Percentiles rank a stretch among this genome's conserved stretches.
Conservation (phyloP, 2,888 invertebrate genomes). For the Lithophane socia region DNA sequence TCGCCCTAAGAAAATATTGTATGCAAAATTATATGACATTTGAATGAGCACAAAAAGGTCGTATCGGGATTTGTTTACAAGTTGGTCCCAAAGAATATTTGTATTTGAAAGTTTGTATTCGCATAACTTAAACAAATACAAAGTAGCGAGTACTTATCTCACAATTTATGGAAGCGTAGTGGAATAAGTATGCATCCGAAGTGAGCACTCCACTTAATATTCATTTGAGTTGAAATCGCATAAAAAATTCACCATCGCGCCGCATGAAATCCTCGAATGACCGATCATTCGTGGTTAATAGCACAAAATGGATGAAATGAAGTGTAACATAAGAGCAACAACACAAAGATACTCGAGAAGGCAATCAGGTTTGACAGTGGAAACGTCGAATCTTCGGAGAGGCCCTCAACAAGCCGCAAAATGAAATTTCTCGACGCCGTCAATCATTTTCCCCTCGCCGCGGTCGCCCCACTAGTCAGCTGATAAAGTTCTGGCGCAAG, state of each 20-base stretch:
- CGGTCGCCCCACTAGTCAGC: constrained; percentile 73
- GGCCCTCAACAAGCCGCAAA: constrained; percentile 89
- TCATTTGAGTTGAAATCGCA: constrained; percentile 43
- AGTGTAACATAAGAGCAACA: constrained; percentile 82
- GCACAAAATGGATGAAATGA: constrained; percentile 84
- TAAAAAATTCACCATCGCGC: constrained; percentile 61
- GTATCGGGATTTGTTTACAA: constrained; percentile 83
- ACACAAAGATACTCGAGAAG: constrained; percentile 81
- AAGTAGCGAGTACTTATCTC: constrained; percentile 42
- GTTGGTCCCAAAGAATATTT: constrained; percentile 73
- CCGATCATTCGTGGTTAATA: constrained; percentile 73
- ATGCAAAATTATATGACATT: constrained; percentile 91
- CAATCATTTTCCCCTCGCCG: constrained; percentile 89
- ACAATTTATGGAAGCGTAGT: constrained; percentile 51
- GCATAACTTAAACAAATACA: constrained; percentile 57
- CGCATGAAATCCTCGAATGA: constrained; percentile 74
- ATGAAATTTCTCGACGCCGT: constrained; percentile 89
- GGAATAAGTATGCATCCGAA: constrained; percentile 46
- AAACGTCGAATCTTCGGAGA: constrained; percentile 80
- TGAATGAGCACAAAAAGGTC: constrained; percentile 88
- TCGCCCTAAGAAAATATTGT: constrained; percentile 89
- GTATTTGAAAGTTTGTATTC: constrained; percentile 67
- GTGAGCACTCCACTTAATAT: constrained; percentile 54
- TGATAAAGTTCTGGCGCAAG: constrained; percentile 68
- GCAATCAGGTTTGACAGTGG: constrained; percentile 80